A percentile compares a stretch with the other conserved stretches of the same genome.
Conservation (phyloP, 2,797 vertebrate genomes). For the Anomalospiza imberbis region DNA sequence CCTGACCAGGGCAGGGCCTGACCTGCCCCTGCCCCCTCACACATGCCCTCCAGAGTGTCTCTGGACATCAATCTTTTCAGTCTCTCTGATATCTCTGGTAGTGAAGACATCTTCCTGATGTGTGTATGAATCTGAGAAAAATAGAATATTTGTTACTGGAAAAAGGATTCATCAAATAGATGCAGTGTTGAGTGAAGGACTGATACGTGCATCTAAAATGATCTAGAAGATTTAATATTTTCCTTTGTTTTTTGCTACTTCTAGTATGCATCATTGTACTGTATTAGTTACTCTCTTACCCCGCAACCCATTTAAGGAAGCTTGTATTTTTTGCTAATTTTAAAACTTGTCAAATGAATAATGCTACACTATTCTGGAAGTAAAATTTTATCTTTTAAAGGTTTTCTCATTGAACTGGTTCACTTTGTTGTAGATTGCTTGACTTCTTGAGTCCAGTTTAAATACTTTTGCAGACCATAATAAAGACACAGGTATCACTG, state of each 20-base stretch:
- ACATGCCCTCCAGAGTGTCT: not conserved
- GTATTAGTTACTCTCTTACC: not conserved
- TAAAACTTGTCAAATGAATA: not conserved
- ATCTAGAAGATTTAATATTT: not conserved
- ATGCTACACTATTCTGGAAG: not conserved
- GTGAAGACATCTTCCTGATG: accelerated
- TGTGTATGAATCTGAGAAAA: not conserved
- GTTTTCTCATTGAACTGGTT: not conserved
- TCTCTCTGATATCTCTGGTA: not conserved
- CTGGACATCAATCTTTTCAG: not conserved
- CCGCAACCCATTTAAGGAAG: not conserved
- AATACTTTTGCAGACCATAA: not conserved
- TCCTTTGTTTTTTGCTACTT: not conserved
- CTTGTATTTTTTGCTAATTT: not conserved
- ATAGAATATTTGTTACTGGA: not conserved
- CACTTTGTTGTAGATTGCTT: not conserved
- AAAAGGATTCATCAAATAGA: not conserved
- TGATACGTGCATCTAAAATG: not conserved
- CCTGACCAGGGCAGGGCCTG: not conserved
- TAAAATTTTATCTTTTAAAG: not conserved
- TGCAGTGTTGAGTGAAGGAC: not conserved
- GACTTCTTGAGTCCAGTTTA: not conserved
- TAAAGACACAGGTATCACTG: not conserved
- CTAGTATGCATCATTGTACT: not conserved
- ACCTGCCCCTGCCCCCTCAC: not conserved